A percentile compares a stretch with the other conserved stretches of the same genome.
phyloP scores from a whole-genome alignment of 2,888 invertebrate genomes.

The Liposcelis brunnea region DNA sequence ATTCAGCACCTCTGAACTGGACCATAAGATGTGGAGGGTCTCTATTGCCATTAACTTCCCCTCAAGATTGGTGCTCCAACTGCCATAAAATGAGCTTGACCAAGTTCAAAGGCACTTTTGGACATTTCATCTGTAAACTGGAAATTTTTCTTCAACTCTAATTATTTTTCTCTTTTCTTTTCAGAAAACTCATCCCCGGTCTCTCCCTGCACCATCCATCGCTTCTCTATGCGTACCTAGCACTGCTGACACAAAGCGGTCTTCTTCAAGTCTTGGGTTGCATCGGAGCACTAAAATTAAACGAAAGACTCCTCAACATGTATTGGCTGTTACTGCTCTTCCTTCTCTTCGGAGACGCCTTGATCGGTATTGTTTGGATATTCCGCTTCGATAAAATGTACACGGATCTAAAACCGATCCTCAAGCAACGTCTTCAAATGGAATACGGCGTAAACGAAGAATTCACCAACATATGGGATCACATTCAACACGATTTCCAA shows the following conservation, averaged over 20 bases:
- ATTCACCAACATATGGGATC: slow-evolving; percentile 62
- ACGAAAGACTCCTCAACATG: slow-evolving; percentile 62
- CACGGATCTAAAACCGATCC: slow-evolving; percentile 50
- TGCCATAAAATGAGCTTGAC: too few relatives aligned
- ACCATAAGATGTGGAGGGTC: too few relatives aligned
- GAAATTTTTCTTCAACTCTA: too few relatives aligned
- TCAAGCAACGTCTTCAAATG: slow-evolving; percentile 34
- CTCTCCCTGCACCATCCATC: slow-evolving; percentile 62
- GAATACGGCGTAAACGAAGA: slow-evolving; percentile 56
- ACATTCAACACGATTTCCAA: slow-evolving; percentile 51
- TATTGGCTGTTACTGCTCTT: slow-evolving; percentile 68
- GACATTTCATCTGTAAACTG: too few relatives aligned
- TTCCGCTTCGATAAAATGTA: slow-evolving; percentile 60
- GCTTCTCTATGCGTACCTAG: slow-evolving; percentile 69
- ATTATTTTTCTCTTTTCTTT: background rate
- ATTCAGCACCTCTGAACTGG: too few relatives aligned
- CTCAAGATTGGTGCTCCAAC: too few relatives aligned
- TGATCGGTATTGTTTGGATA: slow-evolving; percentile 72
- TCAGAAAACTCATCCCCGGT: slow-evolving; percentile 44
- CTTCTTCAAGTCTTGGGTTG: slow-evolving; percentile 48
- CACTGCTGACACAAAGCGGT: slow-evolving; percentile 53
- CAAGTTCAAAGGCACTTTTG: too few relatives aligned
- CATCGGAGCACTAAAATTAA: slow-evolving; percentile 61
- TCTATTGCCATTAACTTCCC: too few relatives aligned
- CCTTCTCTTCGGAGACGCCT: slow-evolving; percentile 64